These are phyloP conservation scores for Euphonia xanthogaster DNA, from an alignment of 2,797 vertebrate genomes.

Conservation along the genomic window DNA sequence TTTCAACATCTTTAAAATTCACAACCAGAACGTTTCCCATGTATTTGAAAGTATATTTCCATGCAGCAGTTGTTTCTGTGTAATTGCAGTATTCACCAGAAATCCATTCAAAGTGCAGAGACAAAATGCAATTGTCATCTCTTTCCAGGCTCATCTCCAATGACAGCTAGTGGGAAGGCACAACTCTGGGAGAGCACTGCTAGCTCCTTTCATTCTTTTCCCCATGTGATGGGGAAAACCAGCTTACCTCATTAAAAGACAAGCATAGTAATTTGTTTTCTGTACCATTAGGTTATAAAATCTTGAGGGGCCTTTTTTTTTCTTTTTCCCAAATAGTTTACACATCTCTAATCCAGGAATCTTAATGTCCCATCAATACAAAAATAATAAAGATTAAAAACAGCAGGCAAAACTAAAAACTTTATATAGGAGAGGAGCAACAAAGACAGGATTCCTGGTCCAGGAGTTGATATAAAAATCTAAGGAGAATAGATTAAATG, in stretches of 20 bases:
- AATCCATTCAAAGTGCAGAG: not conserved
- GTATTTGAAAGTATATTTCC: not conserved
- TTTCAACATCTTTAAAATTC: not conserved
- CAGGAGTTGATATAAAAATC: not conserved
- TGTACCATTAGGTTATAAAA: not conserved
- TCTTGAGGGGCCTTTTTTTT: not conserved
- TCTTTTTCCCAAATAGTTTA: not conserved
- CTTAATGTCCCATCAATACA: not conserved
- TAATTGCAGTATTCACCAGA: not conserved
- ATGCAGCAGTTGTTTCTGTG: not conserved
- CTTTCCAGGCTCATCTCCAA: slow-evolving; percentile 13
- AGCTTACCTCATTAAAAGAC: not conserved
- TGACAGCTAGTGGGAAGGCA: not conserved
- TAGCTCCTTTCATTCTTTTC: not conserved
- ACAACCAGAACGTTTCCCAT: not conserved
- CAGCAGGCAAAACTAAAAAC: not conserved
- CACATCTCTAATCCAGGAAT: not conserved
- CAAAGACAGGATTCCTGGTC: not conserved
- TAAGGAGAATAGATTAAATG: not conserved
- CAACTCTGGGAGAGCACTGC: not conserved
- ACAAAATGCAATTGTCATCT: not conserved
- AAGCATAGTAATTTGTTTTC: not conserved
- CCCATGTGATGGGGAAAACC: not conserved
- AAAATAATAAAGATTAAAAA: not conserved
- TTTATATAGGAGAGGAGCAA: not conserved